These are phyloP conservation scores for Lophura swinhoii DNA, from an alignment of 2,797 vertebrate genomes.

Conservation along the genomic window DNA sequence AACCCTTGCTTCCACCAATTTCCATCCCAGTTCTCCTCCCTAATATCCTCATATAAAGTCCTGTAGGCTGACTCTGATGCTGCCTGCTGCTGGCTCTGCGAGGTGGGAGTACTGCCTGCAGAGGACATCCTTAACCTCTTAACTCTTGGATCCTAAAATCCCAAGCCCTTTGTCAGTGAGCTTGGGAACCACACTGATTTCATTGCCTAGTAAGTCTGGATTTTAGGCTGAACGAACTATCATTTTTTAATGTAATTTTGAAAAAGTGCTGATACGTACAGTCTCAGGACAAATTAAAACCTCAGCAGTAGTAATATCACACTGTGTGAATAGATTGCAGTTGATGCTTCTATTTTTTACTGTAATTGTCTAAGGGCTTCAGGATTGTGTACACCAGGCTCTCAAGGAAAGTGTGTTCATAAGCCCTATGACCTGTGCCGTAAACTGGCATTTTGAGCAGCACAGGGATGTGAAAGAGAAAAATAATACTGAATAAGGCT, in stretches of 20 bases:
- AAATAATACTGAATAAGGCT: slow-evolving; percentile 17
- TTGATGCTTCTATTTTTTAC: slow-evolving; percentile 66
- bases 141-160: neutral
- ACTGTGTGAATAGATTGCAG: slow-evolving; percentile 63
- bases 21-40: neutral
- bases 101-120: neutral
- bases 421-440: slow-evolving; percentile 20
- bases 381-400: slow-evolving; percentile 23
- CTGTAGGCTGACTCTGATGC: neutral
- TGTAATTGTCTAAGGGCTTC: slow-evolving; percentile 56
- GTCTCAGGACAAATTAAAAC: slow-evolving; percentile 56
- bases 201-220: neutral
- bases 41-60: neutral
- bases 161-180: neutral
- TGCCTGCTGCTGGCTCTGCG: neutral
- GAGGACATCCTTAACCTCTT: neutral
- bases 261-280: slow-evolving; percentile 50
- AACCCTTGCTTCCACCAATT: neutral
- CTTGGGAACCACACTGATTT: neutral
- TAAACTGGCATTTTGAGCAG: slow-evolving; percentile 16
- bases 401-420: slow-evolving; percentile 24
- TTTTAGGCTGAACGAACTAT: slow-evolving; percentile 10
- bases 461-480: neutral
- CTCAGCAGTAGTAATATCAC: slow-evolving; percentile 52
- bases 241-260: slow-evolving; percentile 38